Conservation (phyloP, 2,888 invertebrate genomes). For the Allygus modestus region DNA sequence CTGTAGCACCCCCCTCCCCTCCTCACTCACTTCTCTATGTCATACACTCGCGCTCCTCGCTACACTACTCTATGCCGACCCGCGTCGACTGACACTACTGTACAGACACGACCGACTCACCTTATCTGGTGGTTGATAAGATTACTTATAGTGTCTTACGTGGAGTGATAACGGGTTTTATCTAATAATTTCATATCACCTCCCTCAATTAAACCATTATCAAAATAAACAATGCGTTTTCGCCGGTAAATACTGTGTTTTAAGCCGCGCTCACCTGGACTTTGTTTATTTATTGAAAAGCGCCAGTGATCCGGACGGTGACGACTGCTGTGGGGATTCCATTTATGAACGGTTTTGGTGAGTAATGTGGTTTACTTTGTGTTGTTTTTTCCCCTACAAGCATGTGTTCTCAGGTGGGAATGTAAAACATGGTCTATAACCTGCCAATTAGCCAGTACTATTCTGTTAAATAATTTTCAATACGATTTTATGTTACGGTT, state of each 20-base stretch:
- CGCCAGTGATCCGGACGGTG: background rate
- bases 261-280: background rate
- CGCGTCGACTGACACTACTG: constrained; percentile 48
- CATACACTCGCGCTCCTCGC: background rate
- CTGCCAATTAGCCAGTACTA: too few relatives aligned
- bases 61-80: constrained; percentile 30
- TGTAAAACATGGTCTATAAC: too few relatives aligned
- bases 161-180: constrained; percentile 58
- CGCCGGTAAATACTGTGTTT: constrained; percentile 19
- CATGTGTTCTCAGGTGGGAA: too few relatives aligned
- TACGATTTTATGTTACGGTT: too few relatives aligned
- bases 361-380: background rate
- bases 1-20: constrained; percentile 27
- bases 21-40: constrained; percentile 21
- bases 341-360: constrained; percentile 51
- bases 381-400: too few relatives aligned
- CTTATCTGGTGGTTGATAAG: constrained; percentile 53
- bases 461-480: too few relatives aligned
- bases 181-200: constrained; percentile 60
- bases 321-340: background rate
- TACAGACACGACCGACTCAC: constrained; percentile 44
- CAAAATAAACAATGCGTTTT: constrained; percentile 59
- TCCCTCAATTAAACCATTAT: constrained; percentile 59
- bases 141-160: constrained; percentile 60
- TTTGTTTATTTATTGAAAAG: background rate